Conservation (phyloP, 2,113 vertebrate genomes). For the Arizona elegans region DNA sequence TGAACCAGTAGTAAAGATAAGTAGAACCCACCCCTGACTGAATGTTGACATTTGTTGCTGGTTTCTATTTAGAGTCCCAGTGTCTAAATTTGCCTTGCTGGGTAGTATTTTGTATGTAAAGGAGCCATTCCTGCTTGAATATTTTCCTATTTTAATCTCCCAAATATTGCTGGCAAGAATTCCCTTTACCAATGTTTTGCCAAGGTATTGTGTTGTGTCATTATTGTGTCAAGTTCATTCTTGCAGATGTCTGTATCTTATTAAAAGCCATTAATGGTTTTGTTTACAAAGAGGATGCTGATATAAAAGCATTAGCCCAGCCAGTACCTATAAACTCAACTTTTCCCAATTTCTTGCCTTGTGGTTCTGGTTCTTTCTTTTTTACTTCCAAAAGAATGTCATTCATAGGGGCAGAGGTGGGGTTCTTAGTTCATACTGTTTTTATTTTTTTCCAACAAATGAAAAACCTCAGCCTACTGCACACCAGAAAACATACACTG, state of each 20-base stretch:
- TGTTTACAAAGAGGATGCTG: background rate
- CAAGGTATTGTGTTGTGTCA: background rate
- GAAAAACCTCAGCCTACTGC: background rate
- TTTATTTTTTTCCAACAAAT: background rate
- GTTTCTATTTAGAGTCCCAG: background rate
- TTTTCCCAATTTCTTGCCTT: background rate
- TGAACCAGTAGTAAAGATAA: no score
- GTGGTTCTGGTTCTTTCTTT: background rate
- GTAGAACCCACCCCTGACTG: background rate
- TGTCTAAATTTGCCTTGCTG: background rate
- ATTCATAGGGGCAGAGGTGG: background rate
- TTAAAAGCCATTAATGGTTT: background rate
- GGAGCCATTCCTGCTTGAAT: background rate
- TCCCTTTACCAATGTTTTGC: background rate
- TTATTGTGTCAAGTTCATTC: background rate
- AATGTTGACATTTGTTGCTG: background rate
- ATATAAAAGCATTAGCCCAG: background rate
- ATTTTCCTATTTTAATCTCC: background rate
- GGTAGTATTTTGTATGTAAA: background rate
- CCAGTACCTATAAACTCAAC: background rate
- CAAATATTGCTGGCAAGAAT: background rate
- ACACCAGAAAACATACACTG: background rate
- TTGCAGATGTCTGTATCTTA: background rate
- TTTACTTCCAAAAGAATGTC: background rate
- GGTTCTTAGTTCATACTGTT: background rate